A percentile compares a stretch with the other conserved stretches of the same genome.
Conservation (phyloP, 2,113 vertebrate genomes). For the Mormyrus iriodes region DNA sequence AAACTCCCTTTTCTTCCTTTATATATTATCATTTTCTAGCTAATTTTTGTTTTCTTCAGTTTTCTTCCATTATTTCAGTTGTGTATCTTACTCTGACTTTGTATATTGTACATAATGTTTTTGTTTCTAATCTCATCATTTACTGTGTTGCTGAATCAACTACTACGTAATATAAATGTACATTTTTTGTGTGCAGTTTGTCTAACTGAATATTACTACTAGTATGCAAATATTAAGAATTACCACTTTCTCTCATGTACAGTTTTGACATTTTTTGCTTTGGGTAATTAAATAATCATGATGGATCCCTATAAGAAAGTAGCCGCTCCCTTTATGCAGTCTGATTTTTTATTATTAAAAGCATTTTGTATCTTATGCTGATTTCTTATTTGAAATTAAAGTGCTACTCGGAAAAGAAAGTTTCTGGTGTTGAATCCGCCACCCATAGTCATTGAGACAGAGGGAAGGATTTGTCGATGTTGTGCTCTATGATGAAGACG, state of each 20-base stretch:
- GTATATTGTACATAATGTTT: background rate
- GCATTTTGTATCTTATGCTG: background rate
- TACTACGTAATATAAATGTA: background rate
- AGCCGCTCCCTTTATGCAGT: background rate
- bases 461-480: background rate
- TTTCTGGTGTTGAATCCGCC: background rate
- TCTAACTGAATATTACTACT: background rate
- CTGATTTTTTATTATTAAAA: background rate
- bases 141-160: background rate
- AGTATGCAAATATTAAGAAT: background rate
- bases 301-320: background rate
- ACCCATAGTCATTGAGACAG: background rate
- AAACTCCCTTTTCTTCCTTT: background rate
- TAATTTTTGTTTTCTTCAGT: background rate
- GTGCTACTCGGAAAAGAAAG: background rate
- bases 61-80: background rate
- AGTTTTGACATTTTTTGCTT: background rate
- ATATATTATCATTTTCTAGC: background rate
- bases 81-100: background rate
- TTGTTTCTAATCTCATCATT: background rate
- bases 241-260: too few relatives aligned
- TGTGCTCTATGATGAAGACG: background rate
- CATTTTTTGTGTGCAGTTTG: background rate
- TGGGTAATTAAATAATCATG: background rate
- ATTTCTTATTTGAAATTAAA: background rate